These are phyloP conservation scores for Dunckerocampus dactyliophorus DNA, from an alignment of 2,113 vertebrate species.

Conservation along the genomic window DNA sequence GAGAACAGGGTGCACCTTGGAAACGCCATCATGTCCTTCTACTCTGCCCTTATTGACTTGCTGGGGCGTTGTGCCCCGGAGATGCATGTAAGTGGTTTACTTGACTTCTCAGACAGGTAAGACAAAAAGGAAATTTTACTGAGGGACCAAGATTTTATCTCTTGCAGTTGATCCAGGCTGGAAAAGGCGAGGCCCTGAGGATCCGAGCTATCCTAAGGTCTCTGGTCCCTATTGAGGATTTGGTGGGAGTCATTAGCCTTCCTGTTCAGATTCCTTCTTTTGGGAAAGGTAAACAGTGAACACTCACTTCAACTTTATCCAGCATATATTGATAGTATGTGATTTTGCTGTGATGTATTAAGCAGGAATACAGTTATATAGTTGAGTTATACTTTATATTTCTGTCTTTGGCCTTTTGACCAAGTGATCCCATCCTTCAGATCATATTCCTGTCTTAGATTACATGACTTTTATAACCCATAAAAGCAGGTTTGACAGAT, in stretches of 20 bases:
- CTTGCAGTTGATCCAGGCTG: constrained; percentile 84
- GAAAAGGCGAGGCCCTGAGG: constrained; percentile 88
- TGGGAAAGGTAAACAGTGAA: constrained; percentile 79
- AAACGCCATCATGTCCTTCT: constrained; percentile 93
- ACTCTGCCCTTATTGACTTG: constrained; percentile 88
- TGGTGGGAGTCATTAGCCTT: constrained; percentile 91
- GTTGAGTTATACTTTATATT: not conserved
- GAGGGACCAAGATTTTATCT: constrained; percentile 10
- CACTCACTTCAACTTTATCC: not conserved
- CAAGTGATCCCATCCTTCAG: not conserved
- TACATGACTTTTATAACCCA: not conserved
- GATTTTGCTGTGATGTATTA: not conserved
- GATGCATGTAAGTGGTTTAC: constrained; percentile 81
- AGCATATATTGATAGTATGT: not conserved
- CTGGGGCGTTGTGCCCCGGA: constrained; percentile 91
- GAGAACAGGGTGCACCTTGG: constrained; percentile 89
- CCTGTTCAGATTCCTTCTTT: constrained; percentile 86
- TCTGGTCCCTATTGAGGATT: constrained; percentile 87
- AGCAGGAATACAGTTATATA: not conserved
- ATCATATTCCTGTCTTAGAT: not conserved
- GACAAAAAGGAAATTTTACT: not conserved
- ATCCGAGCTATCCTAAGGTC: constrained; percentile 91
- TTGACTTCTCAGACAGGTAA: not conserved
- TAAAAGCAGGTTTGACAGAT: too few relatives aligned
- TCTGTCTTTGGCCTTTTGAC: not conserved